Percentiles rank a stretch among this genome's conserved stretches.
These are phyloP conservation scores for Sitobion miscanthi DNA, from an alignment of 1,140 invertebrate genomes.

Conservation along the genomic window DNA sequence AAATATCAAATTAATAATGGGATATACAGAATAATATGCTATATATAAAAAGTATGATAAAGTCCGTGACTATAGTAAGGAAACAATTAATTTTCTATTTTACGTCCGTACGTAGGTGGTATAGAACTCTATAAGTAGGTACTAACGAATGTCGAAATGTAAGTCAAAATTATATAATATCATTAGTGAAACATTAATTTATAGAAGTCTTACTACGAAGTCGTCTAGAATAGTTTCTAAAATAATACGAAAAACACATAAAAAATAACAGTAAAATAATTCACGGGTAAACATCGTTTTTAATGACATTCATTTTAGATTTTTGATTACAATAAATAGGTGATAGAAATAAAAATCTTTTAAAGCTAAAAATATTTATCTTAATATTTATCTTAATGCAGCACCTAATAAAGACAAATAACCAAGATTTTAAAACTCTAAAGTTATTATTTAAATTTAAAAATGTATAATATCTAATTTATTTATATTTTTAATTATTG, in stretches of 20 bases:
- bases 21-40: not conserved
- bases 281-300: not conserved
- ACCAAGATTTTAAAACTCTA: not conserved
- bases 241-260: not conserved
- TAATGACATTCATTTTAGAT: not conserved
- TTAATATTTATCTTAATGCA: not conserved
- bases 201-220: not conserved
- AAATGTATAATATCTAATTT: not conserved
- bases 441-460: not conserved
- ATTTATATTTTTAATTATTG: not conserved
- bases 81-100: constrained; percentile 4
- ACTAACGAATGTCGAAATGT: not conserved
- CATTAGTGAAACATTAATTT: not conserved
- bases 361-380: not conserved
- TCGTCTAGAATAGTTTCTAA: not conserved
- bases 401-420: not conserved
- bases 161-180: constrained; percentile 11
- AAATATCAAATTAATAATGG: not conserved
- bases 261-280: not conserved
- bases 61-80: not conserved
- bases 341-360: not conserved
- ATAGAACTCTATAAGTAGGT: not conserved
- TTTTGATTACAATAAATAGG: not conserved
- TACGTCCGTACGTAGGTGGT: not conserved
- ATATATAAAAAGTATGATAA: not conserved